Evolutionary conservation across 1,140 invertebrate species (phyloP).

Genomic region (Drosophila jambulina): DNA sequence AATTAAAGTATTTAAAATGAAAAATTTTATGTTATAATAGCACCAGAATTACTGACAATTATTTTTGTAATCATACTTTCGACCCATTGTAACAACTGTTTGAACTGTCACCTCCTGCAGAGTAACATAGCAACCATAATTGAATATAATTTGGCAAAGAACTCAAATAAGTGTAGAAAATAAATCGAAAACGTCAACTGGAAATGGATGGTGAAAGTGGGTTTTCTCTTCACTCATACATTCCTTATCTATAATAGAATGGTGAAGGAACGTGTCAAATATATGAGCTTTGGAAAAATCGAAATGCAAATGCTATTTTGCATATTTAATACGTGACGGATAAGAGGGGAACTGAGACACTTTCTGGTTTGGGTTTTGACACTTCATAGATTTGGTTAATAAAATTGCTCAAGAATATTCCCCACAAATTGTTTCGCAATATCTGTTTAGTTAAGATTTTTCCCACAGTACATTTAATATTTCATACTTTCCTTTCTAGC

Average conservation of each 20-base stretch:
- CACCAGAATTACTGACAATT: background rate
- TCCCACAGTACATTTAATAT: background rate
- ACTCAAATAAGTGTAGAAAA: constrained; percentile 54
- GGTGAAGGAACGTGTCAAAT: background rate
- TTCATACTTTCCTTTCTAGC: background rate
- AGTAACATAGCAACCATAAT: constrained; percentile 50
- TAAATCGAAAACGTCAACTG: constrained; percentile 48
- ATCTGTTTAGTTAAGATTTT: background rate
- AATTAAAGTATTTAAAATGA: background rate
- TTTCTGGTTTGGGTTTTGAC: too few species aligned
- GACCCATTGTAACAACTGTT: background rate
- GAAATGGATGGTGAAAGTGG: background rate
- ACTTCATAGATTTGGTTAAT: too few species aligned
- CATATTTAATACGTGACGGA: constrained; percentile 69
- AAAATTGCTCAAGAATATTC: background rate
- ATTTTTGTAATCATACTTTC: background rate
- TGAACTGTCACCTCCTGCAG: constrained; percentile 12
- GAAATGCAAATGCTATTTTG: constrained; percentile 75
- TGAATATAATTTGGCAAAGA: constrained; percentile 50
- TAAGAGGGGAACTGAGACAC: too few species aligned
- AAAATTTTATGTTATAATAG: background rate
- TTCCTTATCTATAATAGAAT: constrained; percentile 45
- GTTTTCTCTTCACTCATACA: constrained; percentile 13
- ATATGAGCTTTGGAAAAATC: constrained; percentile 35
- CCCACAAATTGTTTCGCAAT: background rate